These are phyloP conservation scores for Pyrrhia umbra DNA, from an alignment of 2,888 invertebrate species.

Conservation along the genomic window DNA sequence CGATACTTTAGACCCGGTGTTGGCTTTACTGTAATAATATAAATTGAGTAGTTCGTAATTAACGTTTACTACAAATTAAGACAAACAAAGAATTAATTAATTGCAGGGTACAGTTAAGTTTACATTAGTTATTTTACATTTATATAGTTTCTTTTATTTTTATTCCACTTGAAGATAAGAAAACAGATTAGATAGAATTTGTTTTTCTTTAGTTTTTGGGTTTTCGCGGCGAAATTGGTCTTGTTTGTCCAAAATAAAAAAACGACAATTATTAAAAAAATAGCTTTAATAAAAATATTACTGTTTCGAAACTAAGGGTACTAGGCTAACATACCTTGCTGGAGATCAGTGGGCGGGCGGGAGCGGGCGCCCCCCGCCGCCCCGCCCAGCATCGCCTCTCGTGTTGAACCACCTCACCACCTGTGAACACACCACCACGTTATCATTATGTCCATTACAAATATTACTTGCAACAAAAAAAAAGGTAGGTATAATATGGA, in stretches of 20 bases:
- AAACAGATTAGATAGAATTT: too few relatives aligned
- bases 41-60: slow-evolving; percentile 22
- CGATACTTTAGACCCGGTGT: slow-evolving; percentile 9
- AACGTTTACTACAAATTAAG: slow-evolving; percentile 7
- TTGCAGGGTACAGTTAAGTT: slow-evolving; percentile 3
- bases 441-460: slow-evolving; percentile 17
- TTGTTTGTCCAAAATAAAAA: too few relatives aligned
- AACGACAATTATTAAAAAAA: too few relatives aligned
- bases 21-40: slow-evolving; percentile 16
- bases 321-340: slow-evolving; percentile 85
- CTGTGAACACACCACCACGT: slow-evolving; percentile 68
- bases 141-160: neutral
- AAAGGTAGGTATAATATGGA: neutral
- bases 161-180: neutral
- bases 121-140: neutral
- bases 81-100: slow-evolving; percentile 20
- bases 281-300: slow-evolving; percentile 43
- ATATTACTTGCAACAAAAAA: neutral
- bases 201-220: neutral
- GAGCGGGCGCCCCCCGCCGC: slow-evolving; percentile 90
- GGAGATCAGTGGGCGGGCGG: slow-evolving; percentile 89
- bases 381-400: slow-evolving; percentile 89
- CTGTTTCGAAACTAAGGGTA: slow-evolving; percentile 63
- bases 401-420: slow-evolving; percentile 84
- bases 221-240: neutral